Evolutionary conservation across 1,140 invertebrate species (phyloP), one percentile per base, ranked within the genome.

Genomic region (Meteorus sp.): DNA sequence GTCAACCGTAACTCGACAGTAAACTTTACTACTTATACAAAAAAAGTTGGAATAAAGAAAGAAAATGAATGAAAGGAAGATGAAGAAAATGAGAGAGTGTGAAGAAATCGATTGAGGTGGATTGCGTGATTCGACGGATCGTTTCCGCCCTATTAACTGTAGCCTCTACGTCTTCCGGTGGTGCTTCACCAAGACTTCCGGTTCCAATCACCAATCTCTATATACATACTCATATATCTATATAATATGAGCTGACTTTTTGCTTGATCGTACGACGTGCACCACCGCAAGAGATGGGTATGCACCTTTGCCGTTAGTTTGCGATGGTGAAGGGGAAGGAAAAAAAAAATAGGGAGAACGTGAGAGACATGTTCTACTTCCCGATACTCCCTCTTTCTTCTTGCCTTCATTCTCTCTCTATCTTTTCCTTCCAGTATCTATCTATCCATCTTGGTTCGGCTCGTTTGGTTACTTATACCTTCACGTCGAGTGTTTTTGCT

Each of bases 61-160:
- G n/a, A n/a, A n/a, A n/a, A n/a, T n/a, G n/a, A n/a, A n/a, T n/a
- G n/a, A n/a, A n/a, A n/a, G n/a, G n/a, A n/a, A n/a, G n/a, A n/a
- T n/a, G n/a, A n/a, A n/a, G n/a, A n/a, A n/a, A n/a, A n/a, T n/a
- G n/a, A n/a, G n/a, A n/a, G n/a, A n/a, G n/a, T n/a, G n/a, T 37
- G 37, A 51, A 31, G 47, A 53, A 53, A 61, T 61, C 60, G 60
- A 61, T 61, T 57, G 48, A 39, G 57, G 11, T 25, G 22, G 22
- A 35, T n/a, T 29, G 39, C 48, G 50, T 56, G 56, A 62, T 62
- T 55, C 56, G 51, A 62, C 56, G 56, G 48, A 62, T 62, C 56
- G 52, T 59, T 62, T 62, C 60, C 60, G 60, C 60, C 51, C 55
- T 62, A 62, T 62, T 62, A 62, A 62, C 50, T 51, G 29, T 45